Base-by-base conservation (phyloP, 2,888 invertebrate species). In the Tryphoninae sp. region DNA sequence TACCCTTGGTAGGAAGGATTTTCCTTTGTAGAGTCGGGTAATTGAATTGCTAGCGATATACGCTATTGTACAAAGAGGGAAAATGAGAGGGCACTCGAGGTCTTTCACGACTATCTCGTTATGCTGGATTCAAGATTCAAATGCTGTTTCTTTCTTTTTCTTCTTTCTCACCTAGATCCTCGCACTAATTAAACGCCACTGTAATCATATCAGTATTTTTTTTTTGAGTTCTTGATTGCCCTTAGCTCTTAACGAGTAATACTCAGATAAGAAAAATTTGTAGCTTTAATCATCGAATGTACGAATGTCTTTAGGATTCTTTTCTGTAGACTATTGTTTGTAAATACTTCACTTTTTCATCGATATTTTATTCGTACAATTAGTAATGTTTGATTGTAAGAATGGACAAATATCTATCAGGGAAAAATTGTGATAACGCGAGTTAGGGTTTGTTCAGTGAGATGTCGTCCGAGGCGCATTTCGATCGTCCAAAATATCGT, bases 1-100 rank as follows among this genome's bases (percentile, higher is more conserved):
- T 64, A 53, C 42, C 19, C 73, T 33, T 33, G 33, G 33, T 33
- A 45, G 45, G 13, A 51, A 61, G 61, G 67, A 76, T 68, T 76
- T 76, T 68, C 76, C 67, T 74, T 58, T 49, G 78, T 58, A 78
- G 51, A 78, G 55, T 78, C 78, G n/a, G 49, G 45, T 78, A 65
- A 78, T 78, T 78, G 64, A 72, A 78, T 71, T 64, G 49, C 67
- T 49, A 19, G 33, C 45, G 13, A 61, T 62, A 65, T 53, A 64
- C 51, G 40, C 23, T 53, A 45, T 64, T 8, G 51, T 64, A 26
- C 73, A 62, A n/a, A 74, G 11, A 23, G 23, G 55, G 53, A 9
- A 67, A 68, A 61, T 23, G 53, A 40, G 76, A 61, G 58, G 51
- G 68, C 59, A 23, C 23, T 19, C 23, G 59, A 59, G 45, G 11